Conservation (phyloP, 1,140 invertebrate genomes). For the Cyclargus thomasi region DNA sequence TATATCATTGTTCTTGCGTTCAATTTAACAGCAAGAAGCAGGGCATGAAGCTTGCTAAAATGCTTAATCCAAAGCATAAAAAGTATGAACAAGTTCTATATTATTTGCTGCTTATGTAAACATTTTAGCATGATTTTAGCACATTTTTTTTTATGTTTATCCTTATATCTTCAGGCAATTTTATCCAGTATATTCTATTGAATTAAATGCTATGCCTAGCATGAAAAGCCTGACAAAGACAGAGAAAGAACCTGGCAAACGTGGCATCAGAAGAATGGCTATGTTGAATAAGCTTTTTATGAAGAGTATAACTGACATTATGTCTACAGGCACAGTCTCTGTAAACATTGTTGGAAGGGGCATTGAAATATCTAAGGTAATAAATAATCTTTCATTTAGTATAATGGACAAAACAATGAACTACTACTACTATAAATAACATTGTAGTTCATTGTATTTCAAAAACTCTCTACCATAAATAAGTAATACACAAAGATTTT, state of each 20-base stretch:
- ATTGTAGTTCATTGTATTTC: too few species aligned
- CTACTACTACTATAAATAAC: too few species aligned
- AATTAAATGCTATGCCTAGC: conserved; percentile 40
- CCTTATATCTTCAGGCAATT: conserved; percentile 43
- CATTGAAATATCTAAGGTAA: conserved; percentile 81
- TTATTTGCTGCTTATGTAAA: conserved; percentile 3
- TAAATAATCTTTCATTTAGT: neutral
- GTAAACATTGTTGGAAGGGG: conserved; percentile 77
- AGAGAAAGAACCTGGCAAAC: conserved; percentile 60
- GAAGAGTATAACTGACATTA: conserved; percentile 83
- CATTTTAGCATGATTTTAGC: conserved; percentile 17
- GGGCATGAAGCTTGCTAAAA: conserved; percentile 56
- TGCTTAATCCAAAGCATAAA: conserved; percentile 56
- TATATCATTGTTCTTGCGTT: conserved; percentile 46
- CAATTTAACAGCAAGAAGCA: conserved; percentile 47
- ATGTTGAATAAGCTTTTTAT: conserved; percentile 88
- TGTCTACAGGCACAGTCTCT: conserved; percentile 80
- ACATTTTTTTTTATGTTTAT: conserved; percentile 25
- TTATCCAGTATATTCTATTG: conserved; percentile 37
- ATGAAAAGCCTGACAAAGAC: conserved; percentile 59
- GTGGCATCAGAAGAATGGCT: conserved; percentile 69
- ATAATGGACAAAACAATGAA: neutral
- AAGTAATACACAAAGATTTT: too few species aligned
- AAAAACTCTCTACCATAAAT: too few species aligned
- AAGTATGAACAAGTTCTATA: conserved; percentile 35